Conservation (phyloP, 2,888 invertebrate genomes). For the Merodon equestris region DNA sequence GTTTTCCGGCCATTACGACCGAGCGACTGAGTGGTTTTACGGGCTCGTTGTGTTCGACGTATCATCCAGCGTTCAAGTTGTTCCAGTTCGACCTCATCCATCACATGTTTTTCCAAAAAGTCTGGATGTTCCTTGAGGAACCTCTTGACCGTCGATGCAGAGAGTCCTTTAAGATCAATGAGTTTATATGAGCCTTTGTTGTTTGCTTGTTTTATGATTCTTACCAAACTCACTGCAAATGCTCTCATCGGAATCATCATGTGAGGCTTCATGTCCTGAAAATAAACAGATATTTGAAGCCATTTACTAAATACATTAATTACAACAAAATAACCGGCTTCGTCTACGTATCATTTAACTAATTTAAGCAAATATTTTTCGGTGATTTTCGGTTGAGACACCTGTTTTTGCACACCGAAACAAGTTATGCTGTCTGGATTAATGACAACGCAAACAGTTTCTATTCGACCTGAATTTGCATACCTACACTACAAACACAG, state of each 20-base stretch:
- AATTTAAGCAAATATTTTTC: too few species aligned
- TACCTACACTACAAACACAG: slow-evolving; percentile 43
- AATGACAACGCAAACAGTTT: too few species aligned
- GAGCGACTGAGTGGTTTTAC: slow-evolving; percentile 73
- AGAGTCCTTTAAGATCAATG: slow-evolving; percentile 31
- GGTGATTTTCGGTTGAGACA: too few species aligned
- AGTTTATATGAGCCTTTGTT: background rate
- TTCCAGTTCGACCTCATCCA: slow-evolving; percentile 82
- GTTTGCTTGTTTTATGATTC: background rate
- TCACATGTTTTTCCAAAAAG: slow-evolving; percentile 83
- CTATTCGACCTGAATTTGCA: slow-evolving; percentile 11
- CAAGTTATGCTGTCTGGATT: too few species aligned
- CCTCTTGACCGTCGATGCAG: slow-evolving; percentile 78
- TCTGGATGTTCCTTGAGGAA: slow-evolving; percentile 83
- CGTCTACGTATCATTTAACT: too few species aligned
- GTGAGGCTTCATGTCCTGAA: slow-evolving; percentile 59
- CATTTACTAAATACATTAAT: too few species aligned
- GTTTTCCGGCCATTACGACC: slow-evolving; percentile 79
- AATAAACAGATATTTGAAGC: background rate
- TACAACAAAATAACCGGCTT: too few species aligned
- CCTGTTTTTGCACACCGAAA: too few species aligned
- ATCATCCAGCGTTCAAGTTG: slow-evolving; percentile 84
- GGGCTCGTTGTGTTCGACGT: slow-evolving; percentile 80
- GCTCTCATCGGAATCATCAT: slow-evolving; percentile 63
- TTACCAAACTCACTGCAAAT: slow-evolving; percentile 56